A percentile compares a stretch with the other conserved stretches of the same genome.
These are phyloP conservation scores for Cetonia aurata DNA, from an alignment of 2,888 invertebrate genomes.

Conservation along the genomic window DNA sequence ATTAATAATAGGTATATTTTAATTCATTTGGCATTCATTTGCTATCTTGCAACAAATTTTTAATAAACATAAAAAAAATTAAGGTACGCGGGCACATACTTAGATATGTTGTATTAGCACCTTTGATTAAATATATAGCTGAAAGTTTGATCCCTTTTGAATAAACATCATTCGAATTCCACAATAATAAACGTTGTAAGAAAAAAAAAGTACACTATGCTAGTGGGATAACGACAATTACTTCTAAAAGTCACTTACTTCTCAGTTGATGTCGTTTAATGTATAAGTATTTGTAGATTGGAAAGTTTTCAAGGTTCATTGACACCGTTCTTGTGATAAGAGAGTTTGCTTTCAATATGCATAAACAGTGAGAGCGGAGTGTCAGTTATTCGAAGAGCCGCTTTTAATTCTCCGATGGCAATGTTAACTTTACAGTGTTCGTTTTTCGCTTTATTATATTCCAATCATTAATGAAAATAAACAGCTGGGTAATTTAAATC, in stretches of 20 bases:
- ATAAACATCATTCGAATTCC: no score
- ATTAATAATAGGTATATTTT: no score
- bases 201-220: no score
- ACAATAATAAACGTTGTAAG: no score
- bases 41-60: no score
- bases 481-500: no score
- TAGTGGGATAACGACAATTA: not conserved
- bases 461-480: not conserved
- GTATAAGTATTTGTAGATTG: conserved; percentile 29
- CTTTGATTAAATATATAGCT: no score
- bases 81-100: no score
- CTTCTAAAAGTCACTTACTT: not conserved
- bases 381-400: not conserved
- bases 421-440: not conserved
- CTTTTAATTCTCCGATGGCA: not conserved
- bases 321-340: conserved; percentile 29
- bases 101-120: not conserved
- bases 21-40: no score
- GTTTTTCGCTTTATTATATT: not conserved
- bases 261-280: not conserved
- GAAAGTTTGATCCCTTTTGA: no score
- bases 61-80: no score
- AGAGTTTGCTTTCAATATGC: conserved; percentile 2
- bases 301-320: conserved; percentile 41
- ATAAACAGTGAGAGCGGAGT: not conserved